Conservation (phyloP, 2,888 invertebrate species). For the Parthenolecanium corni region DNA sequence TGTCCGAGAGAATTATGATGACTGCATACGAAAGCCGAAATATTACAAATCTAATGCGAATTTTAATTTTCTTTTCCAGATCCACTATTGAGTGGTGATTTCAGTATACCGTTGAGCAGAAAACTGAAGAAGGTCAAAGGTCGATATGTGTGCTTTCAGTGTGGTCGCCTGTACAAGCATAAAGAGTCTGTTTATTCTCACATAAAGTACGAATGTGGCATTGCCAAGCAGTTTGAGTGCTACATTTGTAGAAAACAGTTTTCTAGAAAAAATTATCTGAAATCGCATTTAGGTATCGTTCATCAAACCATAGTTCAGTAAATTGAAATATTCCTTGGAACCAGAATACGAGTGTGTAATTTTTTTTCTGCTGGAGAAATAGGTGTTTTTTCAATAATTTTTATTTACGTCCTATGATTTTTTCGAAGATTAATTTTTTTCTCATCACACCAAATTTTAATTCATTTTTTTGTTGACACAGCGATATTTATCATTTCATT, state of each 20-base stretch:
- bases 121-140: background rate
- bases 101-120: background rate
- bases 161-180: constrained; percentile 31
- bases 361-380: background rate
- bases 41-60: background rate
- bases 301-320: constrained; percentile 22
- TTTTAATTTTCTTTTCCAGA: background rate
- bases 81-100: background rate
- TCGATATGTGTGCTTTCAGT: constrained; percentile 27
- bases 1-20: background rate
- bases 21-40: background rate
- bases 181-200: constrained; percentile 32
- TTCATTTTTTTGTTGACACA: too few relatives aligned
- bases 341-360: background rate
- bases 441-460: too few relatives aligned
- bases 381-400: background rate
- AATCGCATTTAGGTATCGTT: constrained; percentile 32
- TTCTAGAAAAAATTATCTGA: constrained; percentile 38
- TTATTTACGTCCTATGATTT: background rate
- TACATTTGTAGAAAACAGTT: constrained; percentile 38
- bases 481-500: too few relatives aligned
- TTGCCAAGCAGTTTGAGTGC: constrained; percentile 39
- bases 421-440: background rate
- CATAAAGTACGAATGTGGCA: constrained; percentile 37
- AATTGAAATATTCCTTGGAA: background rate